Evolutionary conservation across 2,113 vertebrate genomes (phyloP).

Genomic region (Octodon degus): DNA sequence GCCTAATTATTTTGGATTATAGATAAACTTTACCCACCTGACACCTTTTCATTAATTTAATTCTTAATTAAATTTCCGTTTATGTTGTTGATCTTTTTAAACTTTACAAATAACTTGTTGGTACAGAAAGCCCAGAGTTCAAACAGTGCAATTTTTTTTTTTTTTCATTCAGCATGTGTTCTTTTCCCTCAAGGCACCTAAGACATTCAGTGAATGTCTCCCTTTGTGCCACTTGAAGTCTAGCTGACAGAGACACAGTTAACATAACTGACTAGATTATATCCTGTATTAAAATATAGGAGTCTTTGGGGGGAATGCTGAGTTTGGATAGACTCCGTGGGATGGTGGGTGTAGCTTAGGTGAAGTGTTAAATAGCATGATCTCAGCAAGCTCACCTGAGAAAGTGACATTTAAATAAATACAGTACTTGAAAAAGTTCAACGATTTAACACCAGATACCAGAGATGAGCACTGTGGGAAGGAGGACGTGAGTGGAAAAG

Average conservation of each 20-base stretch:
- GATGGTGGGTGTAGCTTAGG: neutral
- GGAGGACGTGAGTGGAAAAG: neutral
- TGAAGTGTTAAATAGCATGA: neutral
- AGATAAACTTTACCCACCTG: neutral
- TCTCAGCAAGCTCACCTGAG: neutral
- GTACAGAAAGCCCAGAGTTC: neutral
- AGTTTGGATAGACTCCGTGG: neutral
- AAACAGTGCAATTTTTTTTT: neutral
- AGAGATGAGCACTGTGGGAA: neutral
- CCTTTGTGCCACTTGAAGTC: neutral
- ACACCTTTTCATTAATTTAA: neutral
- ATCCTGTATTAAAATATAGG: neutral
- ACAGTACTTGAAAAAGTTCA: neutral
- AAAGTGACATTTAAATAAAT: neutral
- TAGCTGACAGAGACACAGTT: neutral
- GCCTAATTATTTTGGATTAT: too few species aligned
- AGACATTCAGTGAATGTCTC: neutral
- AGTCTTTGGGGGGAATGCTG: neutral
- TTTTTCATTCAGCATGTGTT: neutral
- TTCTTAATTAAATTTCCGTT: neutral
- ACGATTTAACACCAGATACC: neutral
- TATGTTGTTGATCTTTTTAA: neutral
- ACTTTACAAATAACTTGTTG: neutral
- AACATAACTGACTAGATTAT: neutral
- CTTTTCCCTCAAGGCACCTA: neutral